These are phyloP conservation scores for Misgurnus mizolepis DNA, from an alignment of 2,113 vertebrate species.

Conservation along the genomic window DNA sequence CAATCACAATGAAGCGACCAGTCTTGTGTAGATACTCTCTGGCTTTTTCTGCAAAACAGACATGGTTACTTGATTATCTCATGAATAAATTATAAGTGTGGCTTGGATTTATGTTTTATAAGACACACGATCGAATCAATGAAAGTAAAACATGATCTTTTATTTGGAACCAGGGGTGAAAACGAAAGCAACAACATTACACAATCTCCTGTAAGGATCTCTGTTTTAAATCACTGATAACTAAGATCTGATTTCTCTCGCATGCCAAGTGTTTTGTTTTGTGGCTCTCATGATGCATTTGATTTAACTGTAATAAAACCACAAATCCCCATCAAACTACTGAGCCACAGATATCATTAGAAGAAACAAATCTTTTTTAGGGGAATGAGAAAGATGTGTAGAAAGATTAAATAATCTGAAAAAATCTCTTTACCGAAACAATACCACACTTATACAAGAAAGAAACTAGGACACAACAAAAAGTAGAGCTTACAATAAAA, in stretches of 20 bases:
- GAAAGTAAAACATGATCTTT: neutral
- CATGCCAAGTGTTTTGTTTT: no score
- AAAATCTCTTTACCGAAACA: neutral
- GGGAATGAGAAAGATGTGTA: neutral
- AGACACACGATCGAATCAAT: neutral
- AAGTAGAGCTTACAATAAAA: neutral
- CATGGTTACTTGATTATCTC: neutral
- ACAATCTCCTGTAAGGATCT: neutral
- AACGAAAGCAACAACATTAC: neutral
- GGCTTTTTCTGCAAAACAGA: conserved; percentile 85
- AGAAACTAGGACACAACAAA: neutral
- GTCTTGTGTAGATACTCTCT: conserved; percentile 94
- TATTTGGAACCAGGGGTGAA: neutral
- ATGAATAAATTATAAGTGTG: neutral
- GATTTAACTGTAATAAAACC: neutral
- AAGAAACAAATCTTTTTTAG: neutral
- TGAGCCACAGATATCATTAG: neutral
- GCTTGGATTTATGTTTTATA: neutral
- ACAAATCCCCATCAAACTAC: conserved; percentile 1
- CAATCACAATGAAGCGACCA: conserved; percentile 95
- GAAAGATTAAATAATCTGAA: neutral
- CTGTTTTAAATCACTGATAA: conserved; percentile 4
- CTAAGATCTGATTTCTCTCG: conserved; percentile 4
- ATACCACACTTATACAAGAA: neutral
- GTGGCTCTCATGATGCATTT: neutral